Conservation (phyloP, 2,113 vertebrate genomes). For the Cyphomyrus discorhynchus region DNA sequence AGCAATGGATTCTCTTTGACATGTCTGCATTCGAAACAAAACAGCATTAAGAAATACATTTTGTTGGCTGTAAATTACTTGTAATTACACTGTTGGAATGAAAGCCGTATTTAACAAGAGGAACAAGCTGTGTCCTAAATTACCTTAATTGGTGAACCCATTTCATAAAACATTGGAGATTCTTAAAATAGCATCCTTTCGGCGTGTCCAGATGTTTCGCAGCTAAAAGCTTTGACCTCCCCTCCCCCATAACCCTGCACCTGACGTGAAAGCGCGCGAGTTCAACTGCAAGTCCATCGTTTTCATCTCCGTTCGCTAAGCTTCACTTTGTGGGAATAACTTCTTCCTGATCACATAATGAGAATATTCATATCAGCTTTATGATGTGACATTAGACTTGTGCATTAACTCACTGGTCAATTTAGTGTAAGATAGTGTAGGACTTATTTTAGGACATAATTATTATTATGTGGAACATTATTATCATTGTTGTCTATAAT, state of each 20-base stretch:
- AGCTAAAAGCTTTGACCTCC: conserved; percentile 23
- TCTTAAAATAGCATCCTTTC: conserved; percentile 40
- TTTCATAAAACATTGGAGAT: conserved; percentile 37
- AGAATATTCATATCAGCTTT: neutral
- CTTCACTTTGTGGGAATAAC: neutral
- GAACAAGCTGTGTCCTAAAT: conserved; percentile 51
- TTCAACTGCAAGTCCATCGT: neutral
- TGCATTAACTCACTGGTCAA: neutral
- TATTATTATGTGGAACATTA: neutral
- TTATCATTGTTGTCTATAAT: neutral
- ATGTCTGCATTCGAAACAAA: neutral
- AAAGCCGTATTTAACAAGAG: conserved; percentile 63
- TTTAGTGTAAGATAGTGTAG: neutral
- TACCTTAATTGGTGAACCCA: conserved; percentile 44
- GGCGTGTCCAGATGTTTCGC: conserved; percentile 30
- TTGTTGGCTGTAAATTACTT: conserved; percentile 65
- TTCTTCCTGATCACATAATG: neutral
- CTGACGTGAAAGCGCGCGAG: neutral
- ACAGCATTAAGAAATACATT: conserved; percentile 33
- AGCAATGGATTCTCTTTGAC: conserved; percentile 14
- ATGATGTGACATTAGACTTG: neutral
- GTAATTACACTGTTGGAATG: conserved; percentile 59
- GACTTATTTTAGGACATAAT: neutral
- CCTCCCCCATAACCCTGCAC: neutral
- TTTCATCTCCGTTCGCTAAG: neutral